Conservation (phyloP, 2,888 invertebrate genomes). For the Deilephila porcellus region DNA sequence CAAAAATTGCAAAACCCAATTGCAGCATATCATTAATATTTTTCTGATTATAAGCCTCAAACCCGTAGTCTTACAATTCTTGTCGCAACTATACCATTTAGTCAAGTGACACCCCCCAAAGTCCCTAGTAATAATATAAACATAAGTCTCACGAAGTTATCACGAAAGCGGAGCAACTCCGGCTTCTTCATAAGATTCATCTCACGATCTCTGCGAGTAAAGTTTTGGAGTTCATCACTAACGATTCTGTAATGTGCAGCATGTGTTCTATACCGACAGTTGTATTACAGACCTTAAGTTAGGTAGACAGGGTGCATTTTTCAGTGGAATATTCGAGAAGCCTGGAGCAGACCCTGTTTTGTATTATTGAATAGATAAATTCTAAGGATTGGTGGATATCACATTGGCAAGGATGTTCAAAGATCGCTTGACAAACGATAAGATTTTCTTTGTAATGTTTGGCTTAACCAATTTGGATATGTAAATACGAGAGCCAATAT, state of each 20-base stretch:
- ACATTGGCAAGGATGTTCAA: not conserved
- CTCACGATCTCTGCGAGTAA: constrained; percentile 19
- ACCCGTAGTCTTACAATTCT: no score
- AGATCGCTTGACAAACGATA: not conserved
- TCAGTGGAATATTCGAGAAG: not conserved
- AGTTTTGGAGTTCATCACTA: constrained; percentile 12
- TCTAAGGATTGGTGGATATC: not conserved
- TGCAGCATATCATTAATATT: no score
- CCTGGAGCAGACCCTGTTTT: not conserved
- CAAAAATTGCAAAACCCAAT: no score
- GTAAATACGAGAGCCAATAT: no score
- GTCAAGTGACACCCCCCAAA: not conserved
- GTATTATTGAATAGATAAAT: constrained; percentile 1
- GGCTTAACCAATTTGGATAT: no score
- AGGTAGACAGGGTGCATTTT: not conserved
- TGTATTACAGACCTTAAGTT: not conserved
- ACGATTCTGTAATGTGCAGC: constrained; percentile 22
- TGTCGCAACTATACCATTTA: not conserved
- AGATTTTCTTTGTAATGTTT: no score
- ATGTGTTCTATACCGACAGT: not conserved
- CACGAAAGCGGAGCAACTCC: not conserved
- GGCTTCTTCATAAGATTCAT: constrained; percentile 14
- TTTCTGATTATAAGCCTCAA: no score
- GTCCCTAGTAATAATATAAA: not conserved
- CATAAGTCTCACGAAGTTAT: not conserved